phyloP scores from a whole-genome alignment of 2,113 vertebrate genomes.

The Terrapene triunguis region DNA sequence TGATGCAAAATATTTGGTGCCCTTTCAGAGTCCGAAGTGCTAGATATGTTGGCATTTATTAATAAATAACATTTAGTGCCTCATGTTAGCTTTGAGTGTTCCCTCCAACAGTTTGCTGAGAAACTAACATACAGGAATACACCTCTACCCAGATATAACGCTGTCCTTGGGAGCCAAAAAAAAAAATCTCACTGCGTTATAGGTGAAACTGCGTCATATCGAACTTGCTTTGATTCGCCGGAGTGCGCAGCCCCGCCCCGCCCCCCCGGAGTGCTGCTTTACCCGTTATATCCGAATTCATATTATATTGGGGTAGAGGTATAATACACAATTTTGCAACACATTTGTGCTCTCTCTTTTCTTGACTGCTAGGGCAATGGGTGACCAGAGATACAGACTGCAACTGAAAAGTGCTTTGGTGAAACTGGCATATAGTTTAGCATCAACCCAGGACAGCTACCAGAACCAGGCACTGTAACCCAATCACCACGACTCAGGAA shows the following conservation, averaged over 20 bases:
- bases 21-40: neutral
- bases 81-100: neutral
- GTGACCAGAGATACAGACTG: neutral
- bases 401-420: neutral
- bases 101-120: neutral
- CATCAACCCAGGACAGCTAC: neutral
- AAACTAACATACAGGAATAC: neutral
- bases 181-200: too few relatives aligned
- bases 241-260: too few relatives aligned
- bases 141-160: too few relatives aligned
- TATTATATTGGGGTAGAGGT: too few relatives aligned
- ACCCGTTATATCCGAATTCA: too few relatives aligned
- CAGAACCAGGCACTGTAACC: too few relatives aligned
- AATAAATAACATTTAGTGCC: neutral
- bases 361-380: neutral
- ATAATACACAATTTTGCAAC: neutral
- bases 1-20: neutral
- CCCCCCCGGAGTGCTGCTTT: too few relatives aligned
- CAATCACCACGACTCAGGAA: neutral
- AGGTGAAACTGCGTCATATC: too few relatives aligned
- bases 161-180: too few relatives aligned
- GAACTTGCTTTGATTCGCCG: too few relatives aligned
- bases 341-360: neutral
- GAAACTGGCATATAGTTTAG: neutral
- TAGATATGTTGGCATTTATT: too few relatives aligned